These are phyloP conservation scores for Zosterops japonicus DNA, from an alignment of 2,113 vertebrate species.

Conservation along the genomic window DNA sequence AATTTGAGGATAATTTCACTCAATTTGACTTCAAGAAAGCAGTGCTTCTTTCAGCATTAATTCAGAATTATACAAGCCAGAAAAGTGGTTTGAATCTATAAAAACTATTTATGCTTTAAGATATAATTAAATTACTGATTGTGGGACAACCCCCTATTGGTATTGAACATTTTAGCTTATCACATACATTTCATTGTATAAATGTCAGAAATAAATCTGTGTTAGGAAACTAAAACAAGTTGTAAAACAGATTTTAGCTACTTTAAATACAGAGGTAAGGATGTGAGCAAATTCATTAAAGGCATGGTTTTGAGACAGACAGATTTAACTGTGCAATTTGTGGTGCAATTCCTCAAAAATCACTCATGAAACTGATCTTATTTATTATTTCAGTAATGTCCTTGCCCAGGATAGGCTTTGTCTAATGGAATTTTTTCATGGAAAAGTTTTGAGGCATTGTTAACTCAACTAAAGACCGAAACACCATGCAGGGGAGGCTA, in stretches of 20 bases:
- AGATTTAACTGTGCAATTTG: not conserved
- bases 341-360: not conserved
- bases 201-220: not conserved
- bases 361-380: not conserved
- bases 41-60: not conserved
- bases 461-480: not conserved
- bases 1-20: slow-evolving; percentile 46
- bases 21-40: not conserved
- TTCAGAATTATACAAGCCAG: not conserved
- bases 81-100: not conserved
- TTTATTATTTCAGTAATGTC: not conserved
- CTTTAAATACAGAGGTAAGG: not conserved
- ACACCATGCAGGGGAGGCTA: fast-evolving
- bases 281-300: not conserved
- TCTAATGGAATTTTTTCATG: not conserved
- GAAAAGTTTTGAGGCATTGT: not conserved
- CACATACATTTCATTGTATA: not conserved
- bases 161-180: not conserved
- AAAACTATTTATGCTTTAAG: not conserved
- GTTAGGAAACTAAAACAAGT: not conserved
- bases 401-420: not conserved
- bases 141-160: not conserved
- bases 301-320: not conserved
- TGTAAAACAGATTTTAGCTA: not conserved
- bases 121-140: not conserved